Base-by-base conservation (phyloP, 2,113 vertebrate genomes). In the Mixornis gularis region DNA sequence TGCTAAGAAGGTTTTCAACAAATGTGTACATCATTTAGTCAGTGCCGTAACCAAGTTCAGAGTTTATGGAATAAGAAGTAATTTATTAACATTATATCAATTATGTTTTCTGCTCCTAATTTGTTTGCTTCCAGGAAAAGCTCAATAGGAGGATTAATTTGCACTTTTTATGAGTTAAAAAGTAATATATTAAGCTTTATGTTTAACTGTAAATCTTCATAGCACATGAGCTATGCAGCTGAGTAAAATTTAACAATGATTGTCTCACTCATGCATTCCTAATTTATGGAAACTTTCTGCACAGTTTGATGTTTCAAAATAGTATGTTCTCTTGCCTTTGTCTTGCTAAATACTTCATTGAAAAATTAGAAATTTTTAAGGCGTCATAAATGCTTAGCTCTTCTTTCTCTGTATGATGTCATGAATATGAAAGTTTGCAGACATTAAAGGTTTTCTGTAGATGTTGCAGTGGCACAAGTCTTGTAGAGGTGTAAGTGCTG, bases 101-200 rank as follows among this genome's bases (percentile, higher is more conserved):
- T 87, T 82, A 58, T 76, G 12, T 66, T 94, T 92, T 77, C 74
- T 62, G 26, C 46, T 82, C 41, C 32, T 76, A 17, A 16, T 82
- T 87, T 91, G 66, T 63, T 91, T 91, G 25, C 38, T 95, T 94
- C 40, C 55, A 89, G 55, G 36, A 66, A 81, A 92, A 62, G 27
- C 74, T 69, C 59, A 93, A 66, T 73, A 79, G 24, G 26, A 74
- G 9, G 9, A 79, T 53, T 93, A 91, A 95, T 89, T 92, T 87
- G 66, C 32, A 49, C 83, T 63, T 89, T 87, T 82, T 89, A 65
- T 65, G 89, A 90, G 69, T 65, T 95, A 87, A 93, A 85, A 85
- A 53, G 86, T 95, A 92, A 94, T 87, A 52, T 84, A 93, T 88
- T 95, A 93, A 85, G 65, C 32, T 90, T 95, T 89, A 89, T 84